These are phyloP conservation scores for Gallirallus australis DNA, from an alignment of 2,797 vertebrate genomes.

Conservation along the genomic window DNA sequence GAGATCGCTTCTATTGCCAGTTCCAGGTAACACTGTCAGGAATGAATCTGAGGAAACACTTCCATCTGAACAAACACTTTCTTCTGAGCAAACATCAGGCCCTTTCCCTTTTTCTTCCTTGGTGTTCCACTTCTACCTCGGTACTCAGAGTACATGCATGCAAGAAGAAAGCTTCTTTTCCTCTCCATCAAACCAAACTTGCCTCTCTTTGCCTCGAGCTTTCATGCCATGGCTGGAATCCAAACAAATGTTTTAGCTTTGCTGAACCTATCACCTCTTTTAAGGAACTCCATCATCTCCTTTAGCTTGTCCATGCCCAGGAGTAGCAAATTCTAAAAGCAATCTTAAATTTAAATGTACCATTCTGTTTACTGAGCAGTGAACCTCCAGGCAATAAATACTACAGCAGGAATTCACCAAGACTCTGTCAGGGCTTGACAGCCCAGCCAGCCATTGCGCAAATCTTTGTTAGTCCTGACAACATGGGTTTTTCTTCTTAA, in stretches of 20 bases:
- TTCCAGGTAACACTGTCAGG: background rate
- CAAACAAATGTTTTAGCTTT: conserved; percentile 34
- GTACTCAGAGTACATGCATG: background rate
- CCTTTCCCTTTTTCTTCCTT: background rate
- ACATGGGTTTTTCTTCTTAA: background rate
- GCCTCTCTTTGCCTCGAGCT: background rate
- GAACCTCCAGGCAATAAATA: conserved; percentile 59
- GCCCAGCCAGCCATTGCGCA: background rate
- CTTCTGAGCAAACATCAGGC: background rate
- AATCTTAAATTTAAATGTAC: conserved; percentile 60
- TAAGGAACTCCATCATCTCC: conserved; percentile 25
- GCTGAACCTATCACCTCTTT: conserved; percentile 1
- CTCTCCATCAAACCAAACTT: background rate
- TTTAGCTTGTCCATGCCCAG: conserved; percentile 3
- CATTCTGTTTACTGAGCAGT: conserved; percentile 39
- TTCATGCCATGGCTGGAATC: background rate
- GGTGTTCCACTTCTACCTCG: background rate
- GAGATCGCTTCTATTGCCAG: background rate
- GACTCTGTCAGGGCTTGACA: conserved; percentile 46
- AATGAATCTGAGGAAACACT: background rate
- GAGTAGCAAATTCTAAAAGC: conserved; percentile 23
- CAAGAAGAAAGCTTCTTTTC: conserved; percentile 7
- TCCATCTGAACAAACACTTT: background rate
- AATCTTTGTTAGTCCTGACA: conserved; percentile 57
- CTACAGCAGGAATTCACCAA: conserved; percentile 27